Conservation (phyloP, 2,797 vertebrate species). For the Gobio occitaniae region DNA sequence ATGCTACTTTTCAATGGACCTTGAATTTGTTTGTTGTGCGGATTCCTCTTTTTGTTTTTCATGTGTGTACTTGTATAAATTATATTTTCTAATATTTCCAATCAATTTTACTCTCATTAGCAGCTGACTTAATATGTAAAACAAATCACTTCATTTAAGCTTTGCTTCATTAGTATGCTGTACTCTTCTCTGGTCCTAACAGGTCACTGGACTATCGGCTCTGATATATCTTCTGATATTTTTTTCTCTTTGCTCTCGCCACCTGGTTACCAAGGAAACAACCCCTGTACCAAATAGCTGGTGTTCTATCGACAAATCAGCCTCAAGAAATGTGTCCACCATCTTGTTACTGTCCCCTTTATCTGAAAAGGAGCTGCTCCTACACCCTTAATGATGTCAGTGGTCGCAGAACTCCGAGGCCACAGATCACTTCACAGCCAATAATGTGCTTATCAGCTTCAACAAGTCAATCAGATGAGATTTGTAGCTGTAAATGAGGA, state of each 20-base stretch:
- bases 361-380: constrained; percentile 39
- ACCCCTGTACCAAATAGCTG: constrained; percentile 19
- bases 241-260: constrained; percentile 7
- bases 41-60: too few relatives aligned
- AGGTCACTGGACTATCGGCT: constrained; percentile 4
- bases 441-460: constrained; percentile 49
- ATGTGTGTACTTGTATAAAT: too few relatives aligned
- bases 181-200: neutral
- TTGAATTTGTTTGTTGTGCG: too few relatives aligned
- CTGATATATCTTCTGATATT: neutral
- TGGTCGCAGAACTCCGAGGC: neutral
- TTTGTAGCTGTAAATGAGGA: constrained; percentile 33
- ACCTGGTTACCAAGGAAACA: constrained; percentile 57
- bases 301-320: constrained; percentile 42
- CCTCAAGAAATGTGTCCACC: constrained; percentile 25
- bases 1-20: too few relatives aligned
- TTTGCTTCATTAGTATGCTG: constrained; percentile 11
- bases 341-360: constrained; percentile 40
- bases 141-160: neutral
- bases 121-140: neutral
- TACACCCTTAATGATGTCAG: constrained; percentile 17
- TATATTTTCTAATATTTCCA: neutral
- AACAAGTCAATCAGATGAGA: constrained; percentile 22
- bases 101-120: neutral
- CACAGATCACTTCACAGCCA: constrained; percentile 30